Percentiles rank a stretch among this genome's conserved stretches.
These are phyloP conservation scores for Eleginops maclovinus DNA, from an alignment of 2,113 vertebrate species.

Conservation along the genomic window DNA sequence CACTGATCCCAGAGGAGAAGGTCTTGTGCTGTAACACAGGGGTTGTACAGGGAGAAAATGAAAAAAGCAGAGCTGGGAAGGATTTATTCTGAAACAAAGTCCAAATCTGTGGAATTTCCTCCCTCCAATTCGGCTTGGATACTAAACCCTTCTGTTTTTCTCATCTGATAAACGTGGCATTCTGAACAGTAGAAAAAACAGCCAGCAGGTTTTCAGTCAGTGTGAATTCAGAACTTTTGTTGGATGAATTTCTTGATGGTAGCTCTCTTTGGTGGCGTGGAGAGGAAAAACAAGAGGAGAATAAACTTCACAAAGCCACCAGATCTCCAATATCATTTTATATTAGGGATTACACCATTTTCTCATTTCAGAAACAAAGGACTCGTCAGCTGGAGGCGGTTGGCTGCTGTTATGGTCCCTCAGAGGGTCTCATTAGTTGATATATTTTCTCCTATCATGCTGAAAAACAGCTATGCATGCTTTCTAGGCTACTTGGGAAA, in stretches of 20 bases:
- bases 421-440: slow-evolving; percentile 6
- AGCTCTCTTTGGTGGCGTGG: neutral
- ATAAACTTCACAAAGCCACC: neutral
- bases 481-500: neutral
- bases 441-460: slow-evolving; percentile 6
- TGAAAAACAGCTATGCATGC: slow-evolving; percentile 30
- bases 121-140: neutral
- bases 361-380: neutral
- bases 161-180: neutral
- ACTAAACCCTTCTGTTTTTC: neutral
- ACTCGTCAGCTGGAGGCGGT: neutral
- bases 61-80: neutral
- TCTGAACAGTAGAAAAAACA: neutral
- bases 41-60: neutral
- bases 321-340: neutral
- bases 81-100: neutral
- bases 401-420: neutral
- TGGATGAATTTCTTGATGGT: neutral
- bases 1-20: neutral
- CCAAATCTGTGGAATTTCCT: neutral
- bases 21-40: neutral
- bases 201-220: neutral
- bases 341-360: neutral
- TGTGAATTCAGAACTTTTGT: neutral
- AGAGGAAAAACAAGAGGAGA: neutral